Percentiles rank a stretch among this genome's conserved stretches.
phyloP scores from a whole-genome alignment of 2,113 vertebrate species.

The Carlito syrichta region DNA sequence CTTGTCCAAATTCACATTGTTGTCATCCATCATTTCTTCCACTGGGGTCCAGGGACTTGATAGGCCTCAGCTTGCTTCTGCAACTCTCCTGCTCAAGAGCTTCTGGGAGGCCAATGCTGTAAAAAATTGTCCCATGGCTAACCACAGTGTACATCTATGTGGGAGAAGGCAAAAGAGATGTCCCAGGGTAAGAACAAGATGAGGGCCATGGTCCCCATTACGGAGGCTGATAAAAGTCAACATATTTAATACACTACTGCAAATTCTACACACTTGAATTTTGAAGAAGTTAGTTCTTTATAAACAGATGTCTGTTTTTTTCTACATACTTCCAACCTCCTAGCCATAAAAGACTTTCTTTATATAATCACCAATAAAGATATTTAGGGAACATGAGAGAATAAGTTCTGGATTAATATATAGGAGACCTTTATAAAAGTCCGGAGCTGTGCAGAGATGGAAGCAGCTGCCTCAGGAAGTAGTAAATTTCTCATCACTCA shows the following conservation, averaged over 20 bases:
- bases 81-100: not conserved
- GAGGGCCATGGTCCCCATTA: not conserved
- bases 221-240: not conserved
- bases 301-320: not conserved
- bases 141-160: not conserved
- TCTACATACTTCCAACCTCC: not conserved
- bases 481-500: not conserved
- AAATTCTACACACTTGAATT: not conserved
- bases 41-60: not conserved
- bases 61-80: not conserved
- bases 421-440: not conserved
- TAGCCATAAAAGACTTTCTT: not conserved
- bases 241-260: not conserved
- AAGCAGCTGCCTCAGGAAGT: not conserved
- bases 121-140: not conserved
- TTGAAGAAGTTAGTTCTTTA: not conserved
- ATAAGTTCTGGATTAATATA: not conserved
- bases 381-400: not conserved
- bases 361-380: not conserved
- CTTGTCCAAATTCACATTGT: not conserved
- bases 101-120: not conserved
- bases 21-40: not conserved
- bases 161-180: not conserved
- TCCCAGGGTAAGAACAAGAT: not conserved
- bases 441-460: not conserved